These are phyloP conservation scores for Coecobrya sp. DNA, from an alignment of 2,888 invertebrate genomes.

Conservation along the genomic window DNA sequence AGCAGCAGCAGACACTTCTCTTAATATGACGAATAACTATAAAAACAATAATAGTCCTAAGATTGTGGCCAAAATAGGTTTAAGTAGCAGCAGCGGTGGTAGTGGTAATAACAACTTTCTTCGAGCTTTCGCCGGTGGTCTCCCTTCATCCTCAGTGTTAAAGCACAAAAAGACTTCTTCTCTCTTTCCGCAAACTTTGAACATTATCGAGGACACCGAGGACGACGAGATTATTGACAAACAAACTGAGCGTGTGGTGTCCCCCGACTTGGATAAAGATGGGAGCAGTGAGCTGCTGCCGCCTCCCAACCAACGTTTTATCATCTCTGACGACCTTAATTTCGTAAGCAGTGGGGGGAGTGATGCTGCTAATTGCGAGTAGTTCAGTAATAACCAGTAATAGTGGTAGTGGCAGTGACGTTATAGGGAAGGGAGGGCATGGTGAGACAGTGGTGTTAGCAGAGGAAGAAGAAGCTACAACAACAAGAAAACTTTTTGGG, in stretches of 20 bases:
- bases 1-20: neutral
- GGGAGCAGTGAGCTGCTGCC: constrained; percentile 58
- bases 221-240: neutral
- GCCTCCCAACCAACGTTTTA: constrained; percentile 73
- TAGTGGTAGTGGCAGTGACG: constrained; percentile 40
- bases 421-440: neutral
- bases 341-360: constrained; percentile 86
- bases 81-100: constrained; percentile 49
- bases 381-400: constrained; percentile 8
- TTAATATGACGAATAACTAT: constrained; percentile 56
- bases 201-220: neutral
- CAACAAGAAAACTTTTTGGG: constrained; percentile 72
- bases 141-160: constrained; percentile 35
- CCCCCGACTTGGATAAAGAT: neutral
- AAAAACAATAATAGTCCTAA: constrained; percentile 54
- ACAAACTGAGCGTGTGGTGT: neutral
- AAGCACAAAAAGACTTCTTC: constrained; percentile 67
- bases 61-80: constrained; percentile 69
- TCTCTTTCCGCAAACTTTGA: constrained; percentile 48
- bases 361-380: constrained; percentile 1
- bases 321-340: constrained; percentile 77
- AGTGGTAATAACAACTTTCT: constrained; percentile 60
- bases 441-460: constrained; percentile 87
- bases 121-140: constrained; percentile 72
- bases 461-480: constrained; percentile 90